Evolutionary conservation across 2,888 invertebrate species (phyloP), one percentile per base, ranked within the genome.

Genomic region (Gisinianus flammeolus): DNA sequence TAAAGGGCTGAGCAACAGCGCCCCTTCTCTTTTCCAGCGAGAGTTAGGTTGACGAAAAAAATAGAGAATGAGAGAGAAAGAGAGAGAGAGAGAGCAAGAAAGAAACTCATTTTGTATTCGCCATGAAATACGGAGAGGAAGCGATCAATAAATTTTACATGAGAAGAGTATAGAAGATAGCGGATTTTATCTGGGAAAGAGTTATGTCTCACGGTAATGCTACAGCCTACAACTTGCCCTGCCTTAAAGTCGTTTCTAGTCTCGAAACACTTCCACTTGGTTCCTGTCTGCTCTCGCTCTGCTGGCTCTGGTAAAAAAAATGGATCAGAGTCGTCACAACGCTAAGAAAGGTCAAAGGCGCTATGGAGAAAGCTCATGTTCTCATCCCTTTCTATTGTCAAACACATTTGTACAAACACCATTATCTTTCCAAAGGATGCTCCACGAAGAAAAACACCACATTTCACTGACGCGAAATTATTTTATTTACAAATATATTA

Each of bases 91-190:
- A 22, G 56, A 4, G 56, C 19, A 56, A 56, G 19, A 10, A 62
- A 24, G 24, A 62, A 35, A 35, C 35, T 35, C 35, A 35, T 35
- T 35, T 12, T 35, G 12, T 12, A 35, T 12, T 35, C 35, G 6
- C 12, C 35, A 12, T 35, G 12, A 5, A 35, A 35, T 12, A n/a
- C 44, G 35, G 16, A 52, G 70, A 52, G 62, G 58, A 72, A 72
- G 33, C 72, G 72, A 72, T 72, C 72, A 72, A 72, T 72, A 72
- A 28, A 58, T 72, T 72, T 70, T 52, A 52, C 70, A 52, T 54
- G 16, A 52, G 70, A 70, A 54, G 54, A 10, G 70, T 52, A 70
- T 52, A 52, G 33, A 33, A 54, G 22, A 56, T n/a, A 30, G 71
- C 10, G 28, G 54, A 71, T 58, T 62, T 62, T 62, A 72, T 72